Evolutionary conservation across 2,113 vertebrate genomes (phyloP).

Genomic region (Scatophagus argus): DNA sequence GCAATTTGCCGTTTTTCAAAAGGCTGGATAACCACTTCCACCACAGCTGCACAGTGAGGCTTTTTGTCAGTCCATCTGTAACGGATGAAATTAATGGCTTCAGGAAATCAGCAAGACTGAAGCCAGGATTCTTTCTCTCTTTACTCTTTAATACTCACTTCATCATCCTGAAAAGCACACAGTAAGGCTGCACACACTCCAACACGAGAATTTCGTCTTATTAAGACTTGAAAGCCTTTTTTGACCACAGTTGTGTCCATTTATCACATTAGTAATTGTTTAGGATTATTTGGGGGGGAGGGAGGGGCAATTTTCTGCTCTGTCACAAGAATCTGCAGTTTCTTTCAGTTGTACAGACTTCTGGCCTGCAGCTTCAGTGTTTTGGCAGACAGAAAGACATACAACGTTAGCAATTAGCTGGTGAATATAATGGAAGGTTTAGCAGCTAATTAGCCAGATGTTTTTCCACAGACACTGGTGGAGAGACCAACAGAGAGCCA

Average conservation of each 20-base stretch:
- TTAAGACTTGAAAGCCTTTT: background rate
- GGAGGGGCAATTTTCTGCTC: too few relatives aligned
- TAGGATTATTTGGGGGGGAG: background rate
- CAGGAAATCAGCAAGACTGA: background rate
- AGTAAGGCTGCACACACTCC: background rate
- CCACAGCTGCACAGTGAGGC: background rate
- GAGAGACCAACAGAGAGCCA: too few relatives aligned
- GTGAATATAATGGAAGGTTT: too few relatives aligned
- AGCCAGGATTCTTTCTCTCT: background rate
- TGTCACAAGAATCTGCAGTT: background rate
- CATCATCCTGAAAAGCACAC: background rate
- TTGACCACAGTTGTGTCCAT: background rate
- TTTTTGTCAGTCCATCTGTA: background rate
- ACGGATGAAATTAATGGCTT: background rate
- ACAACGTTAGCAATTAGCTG: background rate
- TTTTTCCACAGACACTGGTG: background rate
- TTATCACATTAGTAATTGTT: background rate
- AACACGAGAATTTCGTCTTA: background rate
- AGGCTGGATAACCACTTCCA: background rate
- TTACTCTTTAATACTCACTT: background rate
- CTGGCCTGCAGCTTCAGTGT: too few relatives aligned
- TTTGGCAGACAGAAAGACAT: too few relatives aligned
- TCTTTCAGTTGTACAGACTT: background rate
- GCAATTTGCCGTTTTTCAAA: background rate
- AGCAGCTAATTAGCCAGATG: background rate